Evolutionary conservation across 2,888 invertebrate genomes (phyloP).

Genomic region (Idaea aversata): DNA sequence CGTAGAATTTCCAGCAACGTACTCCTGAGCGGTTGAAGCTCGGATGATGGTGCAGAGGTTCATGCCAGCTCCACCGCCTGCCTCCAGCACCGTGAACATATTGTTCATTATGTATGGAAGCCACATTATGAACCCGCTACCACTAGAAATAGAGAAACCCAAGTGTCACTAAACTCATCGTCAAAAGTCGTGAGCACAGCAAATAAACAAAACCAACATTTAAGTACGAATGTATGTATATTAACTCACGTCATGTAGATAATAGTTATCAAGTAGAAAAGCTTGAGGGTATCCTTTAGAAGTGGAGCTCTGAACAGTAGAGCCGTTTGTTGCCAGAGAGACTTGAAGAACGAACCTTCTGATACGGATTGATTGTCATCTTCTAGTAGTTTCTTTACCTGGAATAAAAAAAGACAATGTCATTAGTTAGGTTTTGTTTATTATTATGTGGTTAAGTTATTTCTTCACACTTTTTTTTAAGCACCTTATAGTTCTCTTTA

Average conservation of each 20-base stretch:
- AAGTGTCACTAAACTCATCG: neutral
- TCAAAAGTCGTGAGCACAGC: no score
- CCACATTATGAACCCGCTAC: constrained; percentile 74
- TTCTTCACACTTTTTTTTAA: no score
- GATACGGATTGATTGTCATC: constrained; percentile 56
- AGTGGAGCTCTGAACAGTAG: constrained; percentile 78
- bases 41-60: constrained; percentile 68
- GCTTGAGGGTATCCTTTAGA: constrained; percentile 74
- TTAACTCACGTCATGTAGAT: constrained; percentile 79
- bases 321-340: constrained; percentile 75
- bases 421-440: no score
- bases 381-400: constrained; percentile 61
- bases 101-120: constrained; percentile 76
- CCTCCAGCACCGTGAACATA: constrained; percentile 63
- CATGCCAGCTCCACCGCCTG: constrained; percentile 62
- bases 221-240: no score
- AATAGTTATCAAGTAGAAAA: constrained; percentile 80
- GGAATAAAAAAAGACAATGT: neutral
- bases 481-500: no score
- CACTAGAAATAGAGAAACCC: constrained; percentile 41
- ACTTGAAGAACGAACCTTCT: constrained; percentile 52
- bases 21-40: constrained; percentile 39
- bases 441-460: no score
- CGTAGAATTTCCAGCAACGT: constrained; percentile 42
- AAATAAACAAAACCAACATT: no score